phyloP scores from a whole-genome alignment of 2,888 invertebrate genomes.

The Polydrusus cervinus region DNA sequence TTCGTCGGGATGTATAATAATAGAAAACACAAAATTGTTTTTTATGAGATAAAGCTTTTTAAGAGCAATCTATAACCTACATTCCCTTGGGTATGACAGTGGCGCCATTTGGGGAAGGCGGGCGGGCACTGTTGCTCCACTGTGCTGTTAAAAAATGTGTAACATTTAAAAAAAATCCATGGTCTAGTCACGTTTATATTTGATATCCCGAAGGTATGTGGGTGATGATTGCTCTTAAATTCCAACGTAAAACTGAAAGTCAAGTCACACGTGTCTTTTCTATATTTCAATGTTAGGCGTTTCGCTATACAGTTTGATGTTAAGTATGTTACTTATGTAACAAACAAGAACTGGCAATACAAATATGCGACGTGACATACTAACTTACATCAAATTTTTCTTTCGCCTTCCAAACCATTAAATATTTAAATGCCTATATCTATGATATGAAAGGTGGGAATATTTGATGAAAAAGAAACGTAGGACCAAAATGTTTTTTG shows the following conservation, averaged over 20 bases:
- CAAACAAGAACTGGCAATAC: conserved; percentile 3
- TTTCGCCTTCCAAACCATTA: conserved; percentile 7
- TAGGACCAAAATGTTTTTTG: background rate
- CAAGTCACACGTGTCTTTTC: conserved; percentile 16
- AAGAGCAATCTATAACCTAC: too few relatives aligned
- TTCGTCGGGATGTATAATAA: too few relatives aligned
- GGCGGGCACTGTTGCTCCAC: too few relatives aligned
- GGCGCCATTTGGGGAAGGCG: too few relatives aligned
- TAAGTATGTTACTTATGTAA: conserved; percentile 4
- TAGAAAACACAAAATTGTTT: too few relatives aligned
- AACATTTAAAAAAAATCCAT: too few relatives aligned
- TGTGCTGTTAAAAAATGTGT: too few relatives aligned
- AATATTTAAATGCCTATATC: conserved; percentile 8
- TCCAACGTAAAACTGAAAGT: conserved; percentile 16
- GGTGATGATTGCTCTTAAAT: background rate
- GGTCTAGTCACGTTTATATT: too few relatives aligned
- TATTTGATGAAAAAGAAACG: conserved; percentile 14
- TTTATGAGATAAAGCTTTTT: too few relatives aligned
- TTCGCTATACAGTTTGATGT: conserved; percentile 13
- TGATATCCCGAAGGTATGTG: too few relatives aligned
- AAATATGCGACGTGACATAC: conserved; percentile 7
- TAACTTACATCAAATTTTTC: conserved; percentile 13
- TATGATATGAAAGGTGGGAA: background rate
- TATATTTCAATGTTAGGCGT: conserved; percentile 22
- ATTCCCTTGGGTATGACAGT: too few relatives aligned